These are phyloP conservation scores for Quadriops clusia DNA, from an alignment of 2,888 invertebrate genomes.

Conservation along the genomic window DNA sequence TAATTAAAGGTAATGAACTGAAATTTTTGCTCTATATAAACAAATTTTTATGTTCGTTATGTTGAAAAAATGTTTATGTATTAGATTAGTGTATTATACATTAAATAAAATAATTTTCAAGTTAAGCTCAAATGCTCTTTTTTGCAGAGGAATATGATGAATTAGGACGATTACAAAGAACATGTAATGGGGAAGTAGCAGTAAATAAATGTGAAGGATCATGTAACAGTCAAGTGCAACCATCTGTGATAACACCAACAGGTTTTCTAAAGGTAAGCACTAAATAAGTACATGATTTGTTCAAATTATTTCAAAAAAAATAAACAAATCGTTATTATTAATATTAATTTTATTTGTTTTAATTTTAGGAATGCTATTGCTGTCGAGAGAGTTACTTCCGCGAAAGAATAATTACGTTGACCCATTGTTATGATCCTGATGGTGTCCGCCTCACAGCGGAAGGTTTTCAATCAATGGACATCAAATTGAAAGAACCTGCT, in stretches of 20 bases:
- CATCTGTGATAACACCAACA: constrained; percentile 76
- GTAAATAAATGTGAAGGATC: constrained; percentile 92
- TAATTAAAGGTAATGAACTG: constrained; percentile 59
- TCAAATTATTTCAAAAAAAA: background rate
- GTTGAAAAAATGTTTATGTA: too few relatives aligned
- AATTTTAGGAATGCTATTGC: constrained; percentile 75
- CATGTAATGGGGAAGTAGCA: constrained; percentile 79
- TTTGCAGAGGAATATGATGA: constrained; percentile 77
- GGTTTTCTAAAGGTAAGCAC: constrained; percentile 71
- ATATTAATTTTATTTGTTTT: constrained; percentile 4
- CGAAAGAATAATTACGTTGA: constrained; percentile 65
- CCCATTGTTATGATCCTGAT: constrained; percentile 82
- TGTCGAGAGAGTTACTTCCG: constrained; percentile 79
- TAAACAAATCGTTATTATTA: constrained; percentile 1
- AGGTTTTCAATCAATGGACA: constrained; percentile 63
- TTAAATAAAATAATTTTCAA: constrained; percentile 1
- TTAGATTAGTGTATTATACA: constrained; percentile 5
- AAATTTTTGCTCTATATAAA: background rate
- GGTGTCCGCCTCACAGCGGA: constrained; percentile 62
- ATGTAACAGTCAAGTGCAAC: constrained; percentile 84
- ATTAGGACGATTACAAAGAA: constrained; percentile 67
- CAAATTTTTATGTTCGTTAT: too few relatives aligned
- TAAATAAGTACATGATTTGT: background rate
- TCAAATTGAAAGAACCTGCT: constrained; percentile 73
- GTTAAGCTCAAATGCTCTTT: background rate